Base-by-base conservation (phyloP, 2,797 vertebrate species). In the Trichosurus vulpecula region DNA sequence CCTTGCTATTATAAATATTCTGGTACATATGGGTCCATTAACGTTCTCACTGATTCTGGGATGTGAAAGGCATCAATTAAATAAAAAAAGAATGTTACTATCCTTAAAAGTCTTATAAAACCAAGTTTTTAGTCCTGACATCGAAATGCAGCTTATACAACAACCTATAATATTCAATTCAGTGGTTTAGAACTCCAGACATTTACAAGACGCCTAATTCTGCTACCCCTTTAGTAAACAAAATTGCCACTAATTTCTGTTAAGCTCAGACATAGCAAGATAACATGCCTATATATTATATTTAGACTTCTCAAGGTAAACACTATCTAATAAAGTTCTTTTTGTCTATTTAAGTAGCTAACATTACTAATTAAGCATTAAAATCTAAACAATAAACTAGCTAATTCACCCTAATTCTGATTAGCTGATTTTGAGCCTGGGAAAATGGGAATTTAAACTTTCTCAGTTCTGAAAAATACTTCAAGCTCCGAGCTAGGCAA, bases 231-330 rank as follows among this genome's bases (percentile, higher is more conserved):
- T 66, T 56, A 1, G 41, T 9, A 87, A 92, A 54, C 3, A 61
- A 61, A 94, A 52, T 57, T 95, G 55, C 47, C 94, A 54, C 11
- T 89, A 16, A 89, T 95, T 94, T 93, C 51, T 89, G 35, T 91
- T 89, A 89, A 3, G 13, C 74, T 30, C 54, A 87, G 41, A 87
- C 6, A 41, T 0, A 41, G 35, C 66, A 66, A 51, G 57, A 5
- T 52, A 92, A 91, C 57, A 57, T 27, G 54, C 54, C 66, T 91
- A 90, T n/a, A 95, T n/a, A 35, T 35, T 94, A 95, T 2, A 92
- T 16, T 19, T 29, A 58, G 93, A 94, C 35, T 90, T 52, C 54
- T 55, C 92, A 81, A 90, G 54, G 29, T 66, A 94, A 0, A 74
- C 25, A 61, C 91, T 95, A 54, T 22, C 13, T 6, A 8, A 94